Conservation (phyloP, 2,797 vertebrate genomes). For the Florisuga fusca region DNA sequence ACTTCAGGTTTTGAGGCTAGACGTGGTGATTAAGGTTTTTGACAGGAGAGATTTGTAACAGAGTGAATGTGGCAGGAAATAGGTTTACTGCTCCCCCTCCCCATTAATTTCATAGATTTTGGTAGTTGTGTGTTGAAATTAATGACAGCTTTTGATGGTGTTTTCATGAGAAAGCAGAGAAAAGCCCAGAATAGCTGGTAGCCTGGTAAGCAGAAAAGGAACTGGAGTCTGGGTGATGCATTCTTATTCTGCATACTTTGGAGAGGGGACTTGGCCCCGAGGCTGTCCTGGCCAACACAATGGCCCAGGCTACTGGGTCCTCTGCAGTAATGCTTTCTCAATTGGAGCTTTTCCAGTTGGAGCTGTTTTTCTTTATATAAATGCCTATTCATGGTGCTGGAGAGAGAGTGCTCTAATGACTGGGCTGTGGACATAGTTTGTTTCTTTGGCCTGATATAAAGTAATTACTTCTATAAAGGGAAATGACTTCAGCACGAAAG, state of each 20-base stretch:
- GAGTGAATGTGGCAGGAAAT: not conserved
- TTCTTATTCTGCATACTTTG: not conserved
- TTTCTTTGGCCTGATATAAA: slow-evolving; percentile 34
- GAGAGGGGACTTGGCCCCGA: not conserved
- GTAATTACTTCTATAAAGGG: slow-evolving; percentile 53
- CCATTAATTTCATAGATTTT: not conserved
- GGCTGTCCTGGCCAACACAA: not conserved
- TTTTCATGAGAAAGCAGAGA: not conserved
- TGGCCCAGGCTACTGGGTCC: slow-evolving; percentile 17
- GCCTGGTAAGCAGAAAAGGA: not conserved
- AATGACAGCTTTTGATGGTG: not conserved
- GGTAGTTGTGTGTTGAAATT: not conserved
- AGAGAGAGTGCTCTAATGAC: slow-evolving; percentile 41
- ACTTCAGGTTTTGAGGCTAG: not conserved
- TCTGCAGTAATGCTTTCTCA: slow-evolving; percentile 61
- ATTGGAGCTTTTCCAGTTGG: slow-evolving; percentile 63
- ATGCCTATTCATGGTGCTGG: slow-evolving; percentile 67
- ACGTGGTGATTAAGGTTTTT: not conserved
- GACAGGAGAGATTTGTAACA: not conserved
- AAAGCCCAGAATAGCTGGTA: not conserved
- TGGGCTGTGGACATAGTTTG: slow-evolving; percentile 27
- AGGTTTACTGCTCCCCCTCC: not conserved
- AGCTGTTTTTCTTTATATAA: slow-evolving; percentile 58
- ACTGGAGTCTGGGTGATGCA: not conserved
- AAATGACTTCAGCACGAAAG: slow-evolving; percentile 27